Evolutionary conservation across 2,888 invertebrate species (phyloP).

Genomic region (Nemotelus nigrinus): DNA sequence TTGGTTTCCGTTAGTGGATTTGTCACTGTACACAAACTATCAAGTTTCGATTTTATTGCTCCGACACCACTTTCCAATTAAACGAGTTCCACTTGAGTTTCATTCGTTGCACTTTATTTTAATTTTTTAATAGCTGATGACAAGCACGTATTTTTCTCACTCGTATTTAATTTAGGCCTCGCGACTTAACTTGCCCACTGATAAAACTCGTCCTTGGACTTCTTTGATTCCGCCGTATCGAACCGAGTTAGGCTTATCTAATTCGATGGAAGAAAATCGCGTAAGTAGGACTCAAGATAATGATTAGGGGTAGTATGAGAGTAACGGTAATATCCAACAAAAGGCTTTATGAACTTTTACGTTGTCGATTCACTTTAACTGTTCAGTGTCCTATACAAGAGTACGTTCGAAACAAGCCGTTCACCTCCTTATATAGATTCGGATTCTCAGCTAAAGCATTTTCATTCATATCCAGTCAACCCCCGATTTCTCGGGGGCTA

Average conservation of each 20-base stretch:
- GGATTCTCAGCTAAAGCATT: slow-evolving; percentile 35
- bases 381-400: slow-evolving; percentile 50
- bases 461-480: slow-evolving; percentile 50
- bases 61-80: no score
- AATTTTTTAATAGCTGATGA: no score
- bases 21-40: no score
- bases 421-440: slow-evolving; percentile 55
- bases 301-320: neutral
- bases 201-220: neutral
- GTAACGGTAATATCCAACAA: slow-evolving; percentile 22
- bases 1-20: no score
- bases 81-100: no score
- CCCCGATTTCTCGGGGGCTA: slow-evolving; percentile 44
- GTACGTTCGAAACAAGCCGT: slow-evolving; percentile 51
- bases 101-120: no score
- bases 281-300: neutral
- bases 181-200: no score
- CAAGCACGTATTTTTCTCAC: no score
- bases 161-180: no score
- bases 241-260: slow-evolving; percentile 9
- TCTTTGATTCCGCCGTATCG: slow-evolving; percentile 6
- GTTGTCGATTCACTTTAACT: slow-evolving; percentile 41
- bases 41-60: no score
- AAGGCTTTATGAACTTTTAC: neutral
- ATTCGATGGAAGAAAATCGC: slow-evolving; percentile 5